These are phyloP conservation scores for Athripsodes cinereus DNA, from an alignment of 2,888 invertebrate species.

Conservation along the genomic window DNA sequence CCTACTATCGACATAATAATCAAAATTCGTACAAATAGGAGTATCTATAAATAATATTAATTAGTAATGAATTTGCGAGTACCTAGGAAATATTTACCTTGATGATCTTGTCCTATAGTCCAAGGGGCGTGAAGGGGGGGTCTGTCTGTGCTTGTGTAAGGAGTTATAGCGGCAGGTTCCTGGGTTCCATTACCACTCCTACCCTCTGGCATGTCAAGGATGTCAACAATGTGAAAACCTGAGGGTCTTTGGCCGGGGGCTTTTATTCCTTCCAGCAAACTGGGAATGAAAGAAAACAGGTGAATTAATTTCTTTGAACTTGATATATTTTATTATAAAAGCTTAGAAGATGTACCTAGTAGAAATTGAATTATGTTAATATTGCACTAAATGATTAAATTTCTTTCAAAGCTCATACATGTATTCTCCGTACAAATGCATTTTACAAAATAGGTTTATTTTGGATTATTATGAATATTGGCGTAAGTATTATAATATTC, in stretches of 20 bases:
- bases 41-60: too few relatives aligned
- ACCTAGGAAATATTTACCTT: slow-evolving; percentile 26
- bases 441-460: too few relatives aligned
- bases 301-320: too few relatives aligned
- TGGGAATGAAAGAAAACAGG: slow-evolving; percentile 38
- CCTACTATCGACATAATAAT: too few relatives aligned
- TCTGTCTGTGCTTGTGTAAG: slow-evolving; percentile 23
- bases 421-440: neutral
- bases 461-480: too few relatives aligned
- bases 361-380: too few relatives aligned
- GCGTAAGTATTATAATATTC: too few relatives aligned
- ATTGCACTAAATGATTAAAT: neutral
- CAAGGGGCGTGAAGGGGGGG: slow-evolving; percentile 27
- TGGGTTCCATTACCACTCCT: slow-evolving; percentile 38
- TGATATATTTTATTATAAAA: too few relatives aligned
- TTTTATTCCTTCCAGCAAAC: slow-evolving; percentile 77
- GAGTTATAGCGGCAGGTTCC: slow-evolving; percentile 28
- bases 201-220: slow-evolving; percentile 79
- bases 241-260: slow-evolving; percentile 71
- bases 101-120: slow-evolving; percentile 40
- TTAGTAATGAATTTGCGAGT: too few relatives aligned
- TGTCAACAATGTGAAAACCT: slow-evolving; percentile 90
- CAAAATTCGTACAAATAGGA: too few relatives aligned
- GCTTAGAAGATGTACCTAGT: too few relatives aligned
- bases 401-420: neutral